phyloP scores from a whole-genome alignment of 2,113 vertebrate species.

The Trichechus manatus region DNA sequence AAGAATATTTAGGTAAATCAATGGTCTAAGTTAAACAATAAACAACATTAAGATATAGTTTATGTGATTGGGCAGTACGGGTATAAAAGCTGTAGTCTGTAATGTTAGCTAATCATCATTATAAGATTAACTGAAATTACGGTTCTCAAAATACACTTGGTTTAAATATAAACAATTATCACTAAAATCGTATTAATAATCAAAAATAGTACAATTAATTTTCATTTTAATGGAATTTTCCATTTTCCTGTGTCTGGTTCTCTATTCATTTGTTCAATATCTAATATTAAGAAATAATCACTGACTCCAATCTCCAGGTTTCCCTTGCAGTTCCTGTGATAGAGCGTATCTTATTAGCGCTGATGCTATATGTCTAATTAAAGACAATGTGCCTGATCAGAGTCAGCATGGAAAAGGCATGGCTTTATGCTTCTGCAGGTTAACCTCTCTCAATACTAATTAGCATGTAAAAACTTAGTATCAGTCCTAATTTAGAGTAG shows the following conservation, averaged over 20 bases:
- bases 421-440: not conserved
- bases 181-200: not conserved
- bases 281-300: slow-evolving; percentile 58
- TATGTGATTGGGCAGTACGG: rapidly evolving
- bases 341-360: not conserved
- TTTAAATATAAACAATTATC: not conserved
- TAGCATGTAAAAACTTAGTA: slow-evolving; percentile 1
- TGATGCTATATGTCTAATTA: slow-evolving; percentile 31
- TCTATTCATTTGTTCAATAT: slow-evolving; percentile 51
- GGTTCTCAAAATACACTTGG: not conserved
- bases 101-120: not conserved
- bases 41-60: not conserved
- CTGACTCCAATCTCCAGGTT: not conserved
- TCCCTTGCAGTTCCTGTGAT: not conserved
- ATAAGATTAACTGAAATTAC: not conserved
- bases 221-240: not conserved
- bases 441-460: slow-evolving; percentile 46
- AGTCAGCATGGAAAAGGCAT: not conserved
- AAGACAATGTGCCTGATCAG: slow-evolving; percentile 31
- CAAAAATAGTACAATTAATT: not conserved
- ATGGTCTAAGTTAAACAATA: not conserved
- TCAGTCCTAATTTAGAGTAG: not conserved
- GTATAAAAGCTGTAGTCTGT: not conserved
- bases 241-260: not conserved
- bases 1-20: not conserved